These are phyloP conservation scores for Pangasius larnaudii DNA, from an alignment of 2,797 vertebrate genomes.

Conservation along the genomic window DNA sequence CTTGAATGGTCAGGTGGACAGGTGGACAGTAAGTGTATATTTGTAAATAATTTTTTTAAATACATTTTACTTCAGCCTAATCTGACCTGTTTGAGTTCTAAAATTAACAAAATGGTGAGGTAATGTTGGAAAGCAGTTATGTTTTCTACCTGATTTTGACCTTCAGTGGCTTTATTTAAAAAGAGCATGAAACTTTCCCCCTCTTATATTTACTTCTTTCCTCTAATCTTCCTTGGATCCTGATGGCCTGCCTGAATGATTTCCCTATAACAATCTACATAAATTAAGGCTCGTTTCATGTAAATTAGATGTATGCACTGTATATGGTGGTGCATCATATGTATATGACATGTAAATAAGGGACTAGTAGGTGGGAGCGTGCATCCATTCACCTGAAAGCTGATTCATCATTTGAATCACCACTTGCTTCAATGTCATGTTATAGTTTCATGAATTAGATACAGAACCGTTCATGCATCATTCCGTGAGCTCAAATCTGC, in stretches of 20 bases:
- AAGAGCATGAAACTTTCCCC: not conserved
- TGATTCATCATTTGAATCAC: slow-evolving; percentile 5
- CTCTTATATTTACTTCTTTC: not conserved
- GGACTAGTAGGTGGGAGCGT: not conserved
- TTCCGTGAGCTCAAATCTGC: not conserved
- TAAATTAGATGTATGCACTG: not conserved
- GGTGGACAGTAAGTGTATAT: not conserved
- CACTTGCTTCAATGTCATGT: not conserved
- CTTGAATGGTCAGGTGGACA: not conserved
- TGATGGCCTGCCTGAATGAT: not conserved
- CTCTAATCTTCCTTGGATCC: not conserved
- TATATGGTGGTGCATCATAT: not conserved
- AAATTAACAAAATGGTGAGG: not conserved
- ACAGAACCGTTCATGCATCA: not conserved
- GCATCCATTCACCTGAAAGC: not conserved
- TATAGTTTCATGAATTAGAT: not conserved
- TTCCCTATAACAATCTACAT: not conserved
- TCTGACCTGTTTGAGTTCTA: not conserved
- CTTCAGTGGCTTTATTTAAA: not conserved
- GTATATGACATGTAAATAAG: not conserved
- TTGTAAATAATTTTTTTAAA: not conserved
- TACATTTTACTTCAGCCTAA: not conserved
- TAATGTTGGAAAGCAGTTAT: not conserved
- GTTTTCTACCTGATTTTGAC: not conserved
- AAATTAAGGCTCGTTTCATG: not conserved